Base-by-base conservation (phyloP, 2,888 invertebrate species). In the Melinaea marsaeus region DNA sequence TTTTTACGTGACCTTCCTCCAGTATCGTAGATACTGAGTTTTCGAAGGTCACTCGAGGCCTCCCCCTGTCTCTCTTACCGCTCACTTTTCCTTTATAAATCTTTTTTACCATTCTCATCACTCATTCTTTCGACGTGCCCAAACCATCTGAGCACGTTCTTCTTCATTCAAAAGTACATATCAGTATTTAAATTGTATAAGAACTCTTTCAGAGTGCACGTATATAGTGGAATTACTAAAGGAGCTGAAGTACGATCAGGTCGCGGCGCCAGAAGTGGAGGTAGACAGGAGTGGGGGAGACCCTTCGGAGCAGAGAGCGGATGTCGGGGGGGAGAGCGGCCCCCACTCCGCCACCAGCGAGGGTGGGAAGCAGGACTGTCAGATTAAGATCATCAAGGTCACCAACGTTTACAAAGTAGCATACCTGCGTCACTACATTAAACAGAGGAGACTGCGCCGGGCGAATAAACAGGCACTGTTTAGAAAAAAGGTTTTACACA, bases 331-430 rank as follows among this genome's bases (percentile, higher is more conserved):
- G 32, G 7, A 11, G 51, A 32, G 32, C 51, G 9, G 51, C 51
- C 3, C 11, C 51, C 82, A 84, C 0, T 79, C 85, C 1, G 64
- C 79, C 4, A 81, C 79, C 69, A 85, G 84, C 54, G 68, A 69
- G 13, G 83, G 84, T 51, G 62, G 74, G 45, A 78, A 80, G 51
- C 78, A 80, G 57, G 85, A 87, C 57, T 86, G 83, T 70, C 80
- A 79, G 47, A 81, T 89, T 60, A 88, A 87, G 72, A 85, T 90
- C 60, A 81, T 89, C 57, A 85, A 84, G 79, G 86, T 90, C 54
- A 89, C 88, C 61, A 90, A 88, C 67, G 85, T 90, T 22, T 90
- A 87, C 75, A 87, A 85, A 77, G 83, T 89, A 34, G 85, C 88
- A 34, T 87, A 84, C 73, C 80, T 88, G 47, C 87, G 81, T 67